Evolutionary conservation across 1,140 invertebrate species (phyloP), one percentile per base, ranked within the genome.

Genomic region (Lamellibrachia luymesi): DNA sequence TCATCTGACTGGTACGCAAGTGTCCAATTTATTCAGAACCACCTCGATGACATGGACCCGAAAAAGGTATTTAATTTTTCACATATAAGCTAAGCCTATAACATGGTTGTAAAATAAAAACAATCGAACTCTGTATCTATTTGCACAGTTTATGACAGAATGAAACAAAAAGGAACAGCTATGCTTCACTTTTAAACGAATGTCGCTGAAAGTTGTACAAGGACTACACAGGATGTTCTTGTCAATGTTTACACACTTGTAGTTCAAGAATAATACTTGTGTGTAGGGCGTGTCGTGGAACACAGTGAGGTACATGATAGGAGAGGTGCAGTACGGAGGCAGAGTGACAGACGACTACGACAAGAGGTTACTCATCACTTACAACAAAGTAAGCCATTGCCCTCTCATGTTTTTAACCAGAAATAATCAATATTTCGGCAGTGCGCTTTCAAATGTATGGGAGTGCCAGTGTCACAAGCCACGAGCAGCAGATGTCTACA

Each of bases 1-100:
- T 95, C 96, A 93, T 96, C 96, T 93, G 96, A 96, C 95, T 95
- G 96, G 17, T 93, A 96, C 92, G 96, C 96, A 94, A 96, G 96
- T 93, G 95, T 96, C 94, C 94, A 96, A 93, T 96, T 96, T 93
- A 96, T 97, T 95, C 95, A 96, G 95, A 98, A 98, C 97, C 97
- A 98, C 90, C 7, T 80, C 50, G 50, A 90, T 93, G 51, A 90
- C 92, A 22, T 49, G 64, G 13, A 94, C 50, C 64, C 64, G 27
- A 99, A 99, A 50, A 51, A 90, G 52, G 51, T 51, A 50, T 49
- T 92, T 64, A 89, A 10, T 80, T 25, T 25, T 50, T 92, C 51
- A 50, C 51, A 50, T n/a, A 50, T 91, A 22, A 94, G 96, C 96
- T 96, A 96, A 95, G 96, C 96, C 49, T 25, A 5, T 27, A 4